Evolutionary conservation across 2,888 invertebrate species (phyloP), one percentile per base, ranked within the genome.

Genomic region (Orthosia gracilis): DNA sequence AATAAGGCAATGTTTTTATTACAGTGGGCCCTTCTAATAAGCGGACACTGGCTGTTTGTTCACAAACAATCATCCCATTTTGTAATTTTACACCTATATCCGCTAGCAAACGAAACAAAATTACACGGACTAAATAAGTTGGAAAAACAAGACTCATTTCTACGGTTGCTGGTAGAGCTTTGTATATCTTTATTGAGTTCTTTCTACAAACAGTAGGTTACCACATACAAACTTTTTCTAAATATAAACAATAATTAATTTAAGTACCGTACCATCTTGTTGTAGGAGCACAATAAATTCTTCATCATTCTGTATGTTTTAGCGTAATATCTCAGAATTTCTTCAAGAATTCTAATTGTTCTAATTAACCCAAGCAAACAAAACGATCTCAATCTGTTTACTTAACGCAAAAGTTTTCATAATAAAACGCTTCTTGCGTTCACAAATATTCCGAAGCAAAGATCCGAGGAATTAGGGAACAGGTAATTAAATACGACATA

Each of bases 1-100:
- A 94, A 94, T 94, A 94, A 94, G 95, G 94, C 92, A 89, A 93
- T 94, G 95, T 94, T 95, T 95, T 95, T 95, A 95, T 95, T 95
- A 95, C 94, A 90, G 87, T 88, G 88, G 90, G 90, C 92, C 93
- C 92, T 91, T 93, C 92, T 95, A 95, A 95, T 95, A 95, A 94
- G 92, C 94, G 94, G 94, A 93, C 94, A 94, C 91, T 93, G 90
- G 89, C 85, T 95, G 94, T 95, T 95, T 94, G 93, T 91, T 92
- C 89, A 91, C 95, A 94, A 95, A 94, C 94, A 95, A 94, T 94
- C 92, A 92, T 94, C 89, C 89, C 88, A 90, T 92, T 93, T 89
- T 89, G 91, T 93, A 92, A 94, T 95, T 95, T 94, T 93, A 93
- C 92, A 94, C 91, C 92, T 94, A 93, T 91, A 93, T 92, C 87